Evolutionary conservation across 2,888 invertebrate species (phyloP).

Genomic region (Poecilus cupreus): DNA sequence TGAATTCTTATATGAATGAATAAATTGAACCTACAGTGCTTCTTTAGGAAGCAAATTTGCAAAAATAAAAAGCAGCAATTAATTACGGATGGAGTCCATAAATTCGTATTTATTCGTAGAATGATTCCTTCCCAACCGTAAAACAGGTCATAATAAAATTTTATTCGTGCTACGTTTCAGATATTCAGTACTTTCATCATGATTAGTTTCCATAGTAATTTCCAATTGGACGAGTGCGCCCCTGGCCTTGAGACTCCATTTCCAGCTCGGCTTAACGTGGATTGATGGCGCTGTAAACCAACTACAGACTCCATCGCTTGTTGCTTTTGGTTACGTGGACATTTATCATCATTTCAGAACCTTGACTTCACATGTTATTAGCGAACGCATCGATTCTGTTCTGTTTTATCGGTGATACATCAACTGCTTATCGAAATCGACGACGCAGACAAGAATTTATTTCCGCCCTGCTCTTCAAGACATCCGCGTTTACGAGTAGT

Average conservation of each 20-base stretch:
- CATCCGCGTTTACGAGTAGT: constrained; percentile 1
- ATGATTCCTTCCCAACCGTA: background rate
- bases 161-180: background rate
- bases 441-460: constrained; percentile 35
- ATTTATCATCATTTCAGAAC: constrained; percentile 48
- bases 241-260: background rate
- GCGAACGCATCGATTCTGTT: constrained; percentile 36
- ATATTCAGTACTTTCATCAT: background rate
- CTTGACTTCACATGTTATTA: constrained; percentile 49
- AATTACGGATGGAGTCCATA: too few species aligned
- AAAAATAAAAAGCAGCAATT: too few species aligned
- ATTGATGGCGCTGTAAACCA: constrained; percentile 51
- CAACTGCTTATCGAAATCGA: constrained; percentile 43
- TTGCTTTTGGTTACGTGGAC: constrained; percentile 35
- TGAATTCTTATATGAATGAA: too few species aligned
- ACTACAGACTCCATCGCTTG: constrained; percentile 29
- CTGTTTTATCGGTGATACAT: constrained; percentile 44
- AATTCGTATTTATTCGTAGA: too few species aligned
- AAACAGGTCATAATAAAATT: background rate
- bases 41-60: too few species aligned
- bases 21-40: too few species aligned
- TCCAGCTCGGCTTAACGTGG: background rate
- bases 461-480: constrained; percentile 20
- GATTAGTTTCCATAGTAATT: background rate
- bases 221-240: background rate